Base-by-base conservation (phyloP, 2,888 invertebrate genomes). In the Clepsis dumicolana region DNA sequence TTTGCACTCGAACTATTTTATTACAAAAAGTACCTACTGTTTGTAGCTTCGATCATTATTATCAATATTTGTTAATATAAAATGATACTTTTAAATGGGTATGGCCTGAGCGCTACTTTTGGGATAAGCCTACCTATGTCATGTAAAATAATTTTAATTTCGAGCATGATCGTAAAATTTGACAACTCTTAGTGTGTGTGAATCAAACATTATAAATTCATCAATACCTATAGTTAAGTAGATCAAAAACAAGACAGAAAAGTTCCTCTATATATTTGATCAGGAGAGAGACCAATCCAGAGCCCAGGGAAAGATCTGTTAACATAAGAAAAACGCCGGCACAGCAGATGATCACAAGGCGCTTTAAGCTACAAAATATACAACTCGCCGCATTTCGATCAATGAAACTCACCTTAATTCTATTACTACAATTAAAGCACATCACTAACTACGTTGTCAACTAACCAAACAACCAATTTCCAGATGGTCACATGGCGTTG, bases 361-460 rank as follows among this genome's bases (percentile, higher is more conserved):
- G 41, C 12, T 12, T 12, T 10, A 21, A 18, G 12, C 18, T 0
- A 48, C 48, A 10, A 16, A 44, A 16, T 44, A 44, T 18, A 7
- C 4, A 44, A 16, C 16, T 18, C 41, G 5, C n/a, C 16, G 35
- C 35, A 12, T 12, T 18, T 12, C n/a, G n/a, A 4, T 48, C 21
- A 48, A 52, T 62, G 48, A 66, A 61, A 69, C 70, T 70, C 62
- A 66, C 70, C 70, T 59, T 35, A 65, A 65, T 56, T 32, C 24
- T 48, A 63, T 52, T 32, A 65, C 35, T 41, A 57, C 66, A 50
- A 68, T 61, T 53, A 57, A 64, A 65, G 44, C 59, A 69, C 64
- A 77, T 81, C 83, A 81, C 83, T 79, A 79, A 79, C 77, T 78
- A 77, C 71, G 73, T 75, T 70, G 80, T 48, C 74, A 79, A 74